Conservation (phyloP, 2,113 vertebrate species). For the Neogobius melanostomus region DNA sequence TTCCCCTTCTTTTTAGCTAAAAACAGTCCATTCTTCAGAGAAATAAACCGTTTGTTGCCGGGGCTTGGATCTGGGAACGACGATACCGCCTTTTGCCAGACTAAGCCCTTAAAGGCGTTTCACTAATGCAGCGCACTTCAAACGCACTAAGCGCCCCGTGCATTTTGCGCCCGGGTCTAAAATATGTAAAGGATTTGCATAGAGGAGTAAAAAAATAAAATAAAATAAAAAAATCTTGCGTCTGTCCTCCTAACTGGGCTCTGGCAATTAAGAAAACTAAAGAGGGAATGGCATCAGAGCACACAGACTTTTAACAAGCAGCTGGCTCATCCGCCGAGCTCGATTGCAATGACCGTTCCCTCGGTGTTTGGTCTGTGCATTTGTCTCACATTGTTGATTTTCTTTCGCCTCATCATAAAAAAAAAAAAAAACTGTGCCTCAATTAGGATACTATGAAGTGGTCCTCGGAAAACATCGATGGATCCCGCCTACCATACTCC, state of each 20-base stretch:
- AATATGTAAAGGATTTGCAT: slow-evolving; percentile 68
- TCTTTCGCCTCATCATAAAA: slow-evolving; percentile 17
- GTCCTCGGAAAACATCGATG: slow-evolving; percentile 17
- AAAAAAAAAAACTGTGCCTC: slow-evolving; percentile 37
- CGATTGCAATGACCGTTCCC: slow-evolving; percentile 54
- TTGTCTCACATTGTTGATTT: slow-evolving; percentile 40
- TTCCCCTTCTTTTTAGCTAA: slow-evolving; percentile 23
- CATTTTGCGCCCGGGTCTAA: slow-evolving; percentile 54
- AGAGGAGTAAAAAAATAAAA: slow-evolving; percentile 25
- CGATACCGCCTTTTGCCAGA: slow-evolving; percentile 57
- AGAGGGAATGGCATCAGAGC: slow-evolving; percentile 56
- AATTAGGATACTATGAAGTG: slow-evolving; percentile 38
- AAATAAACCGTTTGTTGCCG: slow-evolving; percentile 56
- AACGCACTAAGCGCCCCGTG: slow-evolving; percentile 45
- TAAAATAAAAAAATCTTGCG: slow-evolving; percentile 35
- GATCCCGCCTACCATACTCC: slow-evolving; percentile 28
- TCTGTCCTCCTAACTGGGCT: slow-evolving; percentile 49
- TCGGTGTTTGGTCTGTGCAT: slow-evolving; percentile 26
- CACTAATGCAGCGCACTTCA: slow-evolving; percentile 63
- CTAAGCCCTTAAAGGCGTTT: slow-evolving; percentile 62
- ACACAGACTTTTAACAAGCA: slow-evolving; percentile 50
- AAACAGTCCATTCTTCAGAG: slow-evolving; percentile 46
- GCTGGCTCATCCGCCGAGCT: slow-evolving; percentile 44
- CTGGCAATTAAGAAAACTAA: slow-evolving; percentile 60
- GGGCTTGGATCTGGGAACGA: slow-evolving; percentile 51